Evolutionary conservation across 1,140 invertebrate genomes (phyloP), one percentile per base, ranked within the genome.

Genomic region (Listronotus bonariensis): DNA sequence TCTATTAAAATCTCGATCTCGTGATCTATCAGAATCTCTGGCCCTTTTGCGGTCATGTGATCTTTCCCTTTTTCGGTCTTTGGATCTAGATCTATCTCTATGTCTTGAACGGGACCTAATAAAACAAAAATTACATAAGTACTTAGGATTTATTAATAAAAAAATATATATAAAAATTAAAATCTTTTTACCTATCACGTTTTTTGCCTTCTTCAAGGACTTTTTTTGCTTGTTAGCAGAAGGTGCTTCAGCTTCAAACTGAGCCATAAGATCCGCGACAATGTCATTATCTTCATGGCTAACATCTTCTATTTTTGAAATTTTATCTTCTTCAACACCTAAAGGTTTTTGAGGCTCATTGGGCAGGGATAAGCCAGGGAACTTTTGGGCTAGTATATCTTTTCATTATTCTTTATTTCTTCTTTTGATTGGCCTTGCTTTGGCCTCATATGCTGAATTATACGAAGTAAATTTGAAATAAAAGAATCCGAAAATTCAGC

Each of bases 401-500:
- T 84, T 54, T 82, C 81, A n/a, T 68, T 74, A 14, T 68, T 62
- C 34, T 64, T 45, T 20, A 71, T 12, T 62, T 66, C 54, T 14
- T 18, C 9, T 20, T 61, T 63, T 57, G 45, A 31, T 56, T 59
- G 38, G 36, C 31, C 34, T 63, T 78, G 79, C 7, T 77, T 78
- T 6, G 92, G 90, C 77, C 90, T 91, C 96, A 98, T 98, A 69
- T 95, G 92, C 70, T 96, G 89, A 70, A 98, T 98, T 60, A 99
- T 91, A 55, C 96, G 84, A 11, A 97, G 82, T 0, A 99, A 81
- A 80, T 96, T 98, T 7, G 91, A 88, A 61, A 94, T 89, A 74
- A 99, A 91, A 0, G 96, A 97, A 77, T 99, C 96, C 0, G 92
- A 91, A 78, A 95, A 95, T 78, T 97, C 94, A 1, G 95, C 95